Conservation (phyloP, 2,113 vertebrate species). For the Eptesicus fuscus region DNA sequence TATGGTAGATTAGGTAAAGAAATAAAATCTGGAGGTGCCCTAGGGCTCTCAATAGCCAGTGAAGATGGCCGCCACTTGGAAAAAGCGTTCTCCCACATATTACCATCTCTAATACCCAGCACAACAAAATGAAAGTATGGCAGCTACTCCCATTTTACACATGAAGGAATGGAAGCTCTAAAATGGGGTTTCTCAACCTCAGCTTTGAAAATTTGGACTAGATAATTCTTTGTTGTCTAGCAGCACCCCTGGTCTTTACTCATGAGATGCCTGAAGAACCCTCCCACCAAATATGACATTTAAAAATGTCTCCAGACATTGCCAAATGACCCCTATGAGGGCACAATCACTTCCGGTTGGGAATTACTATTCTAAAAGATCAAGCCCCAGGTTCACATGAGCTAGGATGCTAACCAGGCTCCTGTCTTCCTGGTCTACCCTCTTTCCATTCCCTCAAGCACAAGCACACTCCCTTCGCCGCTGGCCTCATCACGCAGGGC, state of each 20-base stretch:
- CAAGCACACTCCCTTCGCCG: too few species aligned
- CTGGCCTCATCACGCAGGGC: background rate
- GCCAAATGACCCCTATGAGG: background rate
- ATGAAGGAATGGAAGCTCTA: rapidly evolving
- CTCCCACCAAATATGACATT: background rate
- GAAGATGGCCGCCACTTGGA: background rate
- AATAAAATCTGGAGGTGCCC: background rate
- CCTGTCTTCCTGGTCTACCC: background rate
- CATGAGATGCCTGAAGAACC: background rate
- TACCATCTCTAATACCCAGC: background rate
- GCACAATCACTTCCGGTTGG: background rate
- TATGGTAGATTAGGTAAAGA: background rate
- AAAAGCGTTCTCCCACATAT: rapidly evolving
- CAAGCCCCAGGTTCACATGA: background rate
- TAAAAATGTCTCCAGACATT: background rate
- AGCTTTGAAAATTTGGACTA: background rate
- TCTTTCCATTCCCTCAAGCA: background rate
- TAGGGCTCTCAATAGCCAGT: background rate
- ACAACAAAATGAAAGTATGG: rapidly evolving
- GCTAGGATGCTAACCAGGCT: background rate
- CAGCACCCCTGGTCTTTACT: background rate
- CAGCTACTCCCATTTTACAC: background rate
- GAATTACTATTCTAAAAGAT: background rate
- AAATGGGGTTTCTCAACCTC: background rate
- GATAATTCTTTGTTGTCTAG: background rate